phyloP scores from a whole-genome alignment of 1,140 invertebrate species.

The Cydia amplana region DNA sequence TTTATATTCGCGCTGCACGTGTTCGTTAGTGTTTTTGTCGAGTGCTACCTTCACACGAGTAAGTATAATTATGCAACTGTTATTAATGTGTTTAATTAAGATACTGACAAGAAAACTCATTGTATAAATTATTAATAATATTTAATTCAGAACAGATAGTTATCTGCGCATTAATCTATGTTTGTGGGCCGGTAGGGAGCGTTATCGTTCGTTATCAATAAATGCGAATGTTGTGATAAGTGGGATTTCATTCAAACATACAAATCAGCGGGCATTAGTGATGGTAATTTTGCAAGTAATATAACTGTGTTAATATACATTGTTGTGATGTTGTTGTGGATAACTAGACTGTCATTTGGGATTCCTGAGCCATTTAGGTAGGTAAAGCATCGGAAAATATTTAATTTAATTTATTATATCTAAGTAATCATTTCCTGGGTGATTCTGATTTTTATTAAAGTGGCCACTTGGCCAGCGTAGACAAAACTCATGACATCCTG shows the following conservation, averaged over 20 bases:
- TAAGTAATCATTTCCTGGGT: no score
- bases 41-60: slow-evolving; percentile 3
- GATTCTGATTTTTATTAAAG: no score
- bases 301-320: background rate
- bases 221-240: slow-evolving; percentile 12
- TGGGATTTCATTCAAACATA: slow-evolving; percentile 4
- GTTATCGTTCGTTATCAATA: slow-evolving; percentile 18
- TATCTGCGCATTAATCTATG: background rate
- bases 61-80: background rate
- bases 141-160: background rate
- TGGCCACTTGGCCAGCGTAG: no score
- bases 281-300: background rate
- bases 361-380: background rate
- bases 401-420: no score
- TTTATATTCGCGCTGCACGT: slow-evolving; percentile 18
- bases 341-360: background rate
- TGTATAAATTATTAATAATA: background rate
- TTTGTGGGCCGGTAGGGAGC: slow-evolving; percentile 9
- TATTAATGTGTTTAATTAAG: background rate
- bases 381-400: no score
- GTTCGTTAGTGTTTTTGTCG: slow-evolving; percentile 12
- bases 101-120: background rate
- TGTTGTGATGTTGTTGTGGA: background rate
- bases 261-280: background rate
- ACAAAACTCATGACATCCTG: no score